Evolutionary conservation across 2,888 invertebrate genomes (phyloP), one percentile per base, ranked within the genome.

Genomic region (Campaea margaritaria): DNA sequence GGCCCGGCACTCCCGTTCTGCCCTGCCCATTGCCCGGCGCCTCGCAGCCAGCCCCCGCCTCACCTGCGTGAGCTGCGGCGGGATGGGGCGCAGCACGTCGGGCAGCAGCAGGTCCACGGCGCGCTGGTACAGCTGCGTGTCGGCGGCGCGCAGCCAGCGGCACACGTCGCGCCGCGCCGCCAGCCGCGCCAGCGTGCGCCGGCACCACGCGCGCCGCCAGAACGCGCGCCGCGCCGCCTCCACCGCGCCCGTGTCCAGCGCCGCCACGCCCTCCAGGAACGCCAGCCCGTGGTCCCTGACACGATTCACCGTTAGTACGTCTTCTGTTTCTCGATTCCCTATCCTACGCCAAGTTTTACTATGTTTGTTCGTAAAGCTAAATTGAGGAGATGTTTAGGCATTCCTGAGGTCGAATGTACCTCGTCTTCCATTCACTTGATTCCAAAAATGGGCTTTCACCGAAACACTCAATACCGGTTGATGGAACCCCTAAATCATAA

Each of bases 21-120:
- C n/a, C n/a, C n/a, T n/a, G n/a, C n/a, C n/a, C n/a, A n/a, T n/a
- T n/a, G n/a, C n/a, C n/a, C n/a, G n/a, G n/a, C n/a, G n/a, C n/a
- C n/a, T n/a, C n/a, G n/a, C n/a, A n/a, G n/a, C n/a, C n/a, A n/a
- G n/a, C n/a, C n/a, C n/a, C n/a, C 2, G 27, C 27, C 4, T 89
- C 97, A 98, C 78, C 99, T 99, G 99, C 5, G 99, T 99, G 72
- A 99, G 93, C 36, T 97, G 96, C 85, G 98, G 97, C 68, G 99
- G 99, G 78, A 99, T 98, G 39, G 98, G 98, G 73, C 97, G 95
- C 64, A 99, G 94, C 47, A 99, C 99, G 90, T 99, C 98, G 14
- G 99, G 99, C 89, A 99, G 96, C 72, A 99, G 94, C 75, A 99
- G 96, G 87, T 99, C 98, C 10, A 99, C 98, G 72, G 99, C 94